Conservation (phyloP, 2,888 invertebrate genomes). For the Timema cristinae region DNA sequence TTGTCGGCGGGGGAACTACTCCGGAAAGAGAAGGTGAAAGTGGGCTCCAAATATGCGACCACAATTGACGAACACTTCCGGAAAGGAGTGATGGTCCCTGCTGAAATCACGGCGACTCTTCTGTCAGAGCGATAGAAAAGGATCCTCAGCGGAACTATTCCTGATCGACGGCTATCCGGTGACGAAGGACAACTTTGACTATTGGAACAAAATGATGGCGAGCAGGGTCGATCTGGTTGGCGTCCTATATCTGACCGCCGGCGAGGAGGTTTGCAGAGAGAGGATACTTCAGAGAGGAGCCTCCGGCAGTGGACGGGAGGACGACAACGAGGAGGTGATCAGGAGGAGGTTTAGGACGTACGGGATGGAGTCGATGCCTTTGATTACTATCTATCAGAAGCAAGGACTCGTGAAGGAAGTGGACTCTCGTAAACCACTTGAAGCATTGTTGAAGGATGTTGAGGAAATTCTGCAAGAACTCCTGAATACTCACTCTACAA, state of each 20-base stretch:
- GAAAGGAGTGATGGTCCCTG: not conserved
- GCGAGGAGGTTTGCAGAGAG: not conserved
- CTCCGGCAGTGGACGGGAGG: conserved; percentile 6
- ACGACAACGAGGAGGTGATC: not conserved
- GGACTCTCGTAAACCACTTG: not conserved
- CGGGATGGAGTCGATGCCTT: not conserved
- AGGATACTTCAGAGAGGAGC: not conserved
- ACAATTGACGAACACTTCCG: not conserved
- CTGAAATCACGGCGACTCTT: not conserved
- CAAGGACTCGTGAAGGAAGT: not conserved
- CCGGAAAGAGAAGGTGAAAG: not conserved
- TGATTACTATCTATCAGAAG: not conserved
- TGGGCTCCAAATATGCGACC: not conserved
- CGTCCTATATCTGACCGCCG: not conserved
- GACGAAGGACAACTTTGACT: not conserved
- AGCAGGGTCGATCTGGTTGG: not conserved
- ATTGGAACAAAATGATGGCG: not conserved
- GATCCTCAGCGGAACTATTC: not conserved
- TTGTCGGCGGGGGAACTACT: not conserved
- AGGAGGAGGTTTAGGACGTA: not conserved
- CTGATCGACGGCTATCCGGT: not conserved
- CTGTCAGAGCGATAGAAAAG: not conserved
- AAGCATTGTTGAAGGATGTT: not conserved
- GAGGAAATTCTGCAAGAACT: too few species aligned
- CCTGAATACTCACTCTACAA: too few species aligned